phyloP scores from a whole-genome alignment of 2,888 invertebrate species.

The Tetranychus piercei region DNA sequence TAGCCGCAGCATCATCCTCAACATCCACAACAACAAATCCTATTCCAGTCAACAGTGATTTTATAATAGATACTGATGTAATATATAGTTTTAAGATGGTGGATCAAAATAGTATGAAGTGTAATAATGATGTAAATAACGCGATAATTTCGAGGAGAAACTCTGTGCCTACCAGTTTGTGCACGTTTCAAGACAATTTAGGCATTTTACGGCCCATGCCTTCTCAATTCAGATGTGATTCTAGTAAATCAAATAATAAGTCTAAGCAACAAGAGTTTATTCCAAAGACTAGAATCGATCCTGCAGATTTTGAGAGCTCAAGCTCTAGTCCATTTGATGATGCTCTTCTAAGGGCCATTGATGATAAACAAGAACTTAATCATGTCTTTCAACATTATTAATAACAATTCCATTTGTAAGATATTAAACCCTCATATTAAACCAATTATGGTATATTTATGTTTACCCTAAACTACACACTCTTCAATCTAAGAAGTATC shows the following conservation, averaged over 20 bases:
- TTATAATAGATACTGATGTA: not conserved
- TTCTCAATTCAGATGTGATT: slow-evolving; percentile 8
- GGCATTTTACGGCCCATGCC: slow-evolving; percentile 8
- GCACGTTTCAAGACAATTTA: not conserved
- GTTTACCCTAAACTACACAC: too few relatives aligned
- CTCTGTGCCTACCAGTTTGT: not conserved
- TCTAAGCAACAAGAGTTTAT: slow-evolving; percentile 3
- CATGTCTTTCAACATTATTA: slow-evolving; percentile 13
- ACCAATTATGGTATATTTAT: not conserved
- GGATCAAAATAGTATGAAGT: not conserved
- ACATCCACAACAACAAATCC: not conserved
- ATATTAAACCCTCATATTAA: not conserved
- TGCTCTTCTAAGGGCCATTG: slow-evolving; percentile 13
- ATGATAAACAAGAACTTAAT: slow-evolving; percentile 15
- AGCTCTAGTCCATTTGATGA: slow-evolving; percentile 16
- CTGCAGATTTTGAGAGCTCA: slow-evolving; percentile 13
- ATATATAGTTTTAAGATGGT: not conserved
- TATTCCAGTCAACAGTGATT: not conserved
- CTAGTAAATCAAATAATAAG: not conserved
- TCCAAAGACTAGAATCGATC: slow-evolving; percentile 7
- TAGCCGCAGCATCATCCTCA: not conserved
- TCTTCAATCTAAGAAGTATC: too few relatives aligned
- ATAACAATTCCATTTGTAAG: not conserved
- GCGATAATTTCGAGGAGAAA: not conserved
- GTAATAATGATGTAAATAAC: not conserved